Evolutionary conservation across 2,888 invertebrate species (phyloP).

Genomic region (Callosobruchus maculatus): DNA sequence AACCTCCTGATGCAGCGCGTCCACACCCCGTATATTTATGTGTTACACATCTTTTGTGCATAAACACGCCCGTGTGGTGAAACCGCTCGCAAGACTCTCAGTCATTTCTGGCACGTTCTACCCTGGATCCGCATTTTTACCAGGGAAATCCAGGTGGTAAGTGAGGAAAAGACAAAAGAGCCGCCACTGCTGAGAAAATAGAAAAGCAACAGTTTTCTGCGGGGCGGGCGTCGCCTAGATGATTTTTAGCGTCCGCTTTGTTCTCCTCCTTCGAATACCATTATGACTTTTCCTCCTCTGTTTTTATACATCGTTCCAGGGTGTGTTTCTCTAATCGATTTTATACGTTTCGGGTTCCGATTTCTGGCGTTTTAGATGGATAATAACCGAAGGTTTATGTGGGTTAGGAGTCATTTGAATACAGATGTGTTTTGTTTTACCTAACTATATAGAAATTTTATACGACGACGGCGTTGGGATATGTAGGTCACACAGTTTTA

Average conservation of each 20-base stretch:
- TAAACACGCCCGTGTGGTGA: no score
- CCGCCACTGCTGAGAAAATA: neutral
- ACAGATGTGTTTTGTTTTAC: neutral
- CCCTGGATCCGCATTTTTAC: no score
- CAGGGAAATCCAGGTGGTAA: no score
- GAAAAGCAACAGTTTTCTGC: slow-evolving; percentile 2
- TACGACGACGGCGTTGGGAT: no score
- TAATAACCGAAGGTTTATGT: neutral
- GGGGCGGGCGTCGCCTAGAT: neutral
- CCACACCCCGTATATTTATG: no score
- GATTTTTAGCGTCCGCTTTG: slow-evolving; percentile 1
- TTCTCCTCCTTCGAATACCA: neutral
- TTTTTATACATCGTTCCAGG: neutral
- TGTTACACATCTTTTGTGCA: no score
- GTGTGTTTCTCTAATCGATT: neutral
- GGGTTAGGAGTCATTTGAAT: neutral
- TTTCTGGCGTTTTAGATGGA: neutral
- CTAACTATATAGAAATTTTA: no score
- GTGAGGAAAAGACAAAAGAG: neutral
- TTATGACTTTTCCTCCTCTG: neutral
- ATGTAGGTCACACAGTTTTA: no score
- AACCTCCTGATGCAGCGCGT: no score
- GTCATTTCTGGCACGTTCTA: no score
- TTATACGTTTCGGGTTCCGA: neutral
- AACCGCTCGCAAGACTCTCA: no score